These are phyloP conservation scores for Drosophila subpulchrella DNA, from an alignment of 1,140 invertebrate species.

Conservation along the genomic window DNA sequence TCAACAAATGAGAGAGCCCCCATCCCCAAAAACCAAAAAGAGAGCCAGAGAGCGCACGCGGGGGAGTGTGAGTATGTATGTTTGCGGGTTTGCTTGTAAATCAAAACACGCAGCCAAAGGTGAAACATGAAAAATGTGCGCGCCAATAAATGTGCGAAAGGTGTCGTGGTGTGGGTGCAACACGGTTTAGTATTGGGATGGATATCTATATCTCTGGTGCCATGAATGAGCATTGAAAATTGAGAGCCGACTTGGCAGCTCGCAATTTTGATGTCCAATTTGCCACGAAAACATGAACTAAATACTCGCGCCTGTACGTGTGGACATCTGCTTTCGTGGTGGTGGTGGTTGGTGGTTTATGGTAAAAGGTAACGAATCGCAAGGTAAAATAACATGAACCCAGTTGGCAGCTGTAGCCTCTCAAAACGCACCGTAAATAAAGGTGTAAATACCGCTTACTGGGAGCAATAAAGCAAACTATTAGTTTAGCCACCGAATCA, in stretches of 20 bases:
- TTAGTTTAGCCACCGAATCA: conserved; percentile 39
- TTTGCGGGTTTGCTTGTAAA: conserved; percentile 44
- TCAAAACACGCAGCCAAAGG: conserved; percentile 77
- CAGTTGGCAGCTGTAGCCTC: conserved; percentile 54
- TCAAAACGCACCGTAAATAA: conserved; percentile 22
- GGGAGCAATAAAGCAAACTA: conserved; percentile 42
- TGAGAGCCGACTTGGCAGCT: conserved; percentile 29
- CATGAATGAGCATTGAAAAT: conserved; percentile 52
- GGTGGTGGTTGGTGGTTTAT: conserved; percentile 38
- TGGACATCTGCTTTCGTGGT: conserved; percentile 34
- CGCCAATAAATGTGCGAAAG: conserved; percentile 61
- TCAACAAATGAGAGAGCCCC: conserved; percentile 64
- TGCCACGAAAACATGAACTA: conserved; percentile 54
- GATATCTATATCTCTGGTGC: conserved; percentile 13
- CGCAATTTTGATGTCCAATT: conserved; percentile 48
- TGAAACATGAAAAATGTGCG: conserved; percentile 77
- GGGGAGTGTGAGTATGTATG: conserved; percentile 47
- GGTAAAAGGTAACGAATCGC: conserved; percentile 34
- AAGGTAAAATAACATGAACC: conserved; percentile 18
- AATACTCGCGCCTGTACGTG: conserved; percentile 25
- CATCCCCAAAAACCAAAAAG: conserved; percentile 21
- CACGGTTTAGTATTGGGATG: conserved; percentile 9
- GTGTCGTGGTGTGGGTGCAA: conserved; percentile 14
- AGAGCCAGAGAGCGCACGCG: conserved; percentile 56
- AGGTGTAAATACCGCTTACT: conserved; percentile 23